Evolutionary conservation across 2,797 vertebrate species (phyloP), one percentile per base, ranked within the genome.

Genomic region (Ptychadena robeensis): DNA sequence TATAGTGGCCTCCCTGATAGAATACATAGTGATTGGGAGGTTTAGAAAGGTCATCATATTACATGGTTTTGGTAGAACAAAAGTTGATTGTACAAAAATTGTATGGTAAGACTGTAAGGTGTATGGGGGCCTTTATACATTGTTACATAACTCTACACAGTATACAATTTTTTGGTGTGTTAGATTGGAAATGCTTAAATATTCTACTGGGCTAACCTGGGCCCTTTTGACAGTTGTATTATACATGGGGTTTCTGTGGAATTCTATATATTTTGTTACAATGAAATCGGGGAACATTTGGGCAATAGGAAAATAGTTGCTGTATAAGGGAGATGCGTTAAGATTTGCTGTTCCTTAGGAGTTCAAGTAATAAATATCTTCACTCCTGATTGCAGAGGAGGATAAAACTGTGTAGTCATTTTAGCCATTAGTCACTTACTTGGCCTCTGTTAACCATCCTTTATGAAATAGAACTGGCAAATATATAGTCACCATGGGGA

Each of bases 401-500:
- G 80, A 53, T 73, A 82, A 66, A 82, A 68, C 8, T 32, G 34
- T 82, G 35, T 27, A 59, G 64, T 75, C 34, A 82, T 74, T 66
- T 22, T 68, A 30, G 25, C 71, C 72, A 75, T 68, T 44, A 82
- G 80, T 74, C 63, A 81, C 40, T 66, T 75, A 38, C 44, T 82
- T 82, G 64, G 80, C 35, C 64, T 74, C 64, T 67, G 32, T 82
- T 57, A 71, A 74, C 63, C 68, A 59, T 71, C 32, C n/a, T 75
- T 75, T 82, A 82, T 82, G 72, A 75, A 75, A 66, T 82, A 82
- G 61, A 68, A 40, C 48, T 59, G 34, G 32, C 32, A 81, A 68
- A 82, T 68, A 66, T 74, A 68, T 66, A n/a, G 72, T 38, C 80
- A 59, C 80, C 59, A 74, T 73, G 80, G 80, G 80, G 80, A 75